phyloP scores from a whole-genome alignment of 2,888 invertebrate species.

The Mythimna lalbum region DNA sequence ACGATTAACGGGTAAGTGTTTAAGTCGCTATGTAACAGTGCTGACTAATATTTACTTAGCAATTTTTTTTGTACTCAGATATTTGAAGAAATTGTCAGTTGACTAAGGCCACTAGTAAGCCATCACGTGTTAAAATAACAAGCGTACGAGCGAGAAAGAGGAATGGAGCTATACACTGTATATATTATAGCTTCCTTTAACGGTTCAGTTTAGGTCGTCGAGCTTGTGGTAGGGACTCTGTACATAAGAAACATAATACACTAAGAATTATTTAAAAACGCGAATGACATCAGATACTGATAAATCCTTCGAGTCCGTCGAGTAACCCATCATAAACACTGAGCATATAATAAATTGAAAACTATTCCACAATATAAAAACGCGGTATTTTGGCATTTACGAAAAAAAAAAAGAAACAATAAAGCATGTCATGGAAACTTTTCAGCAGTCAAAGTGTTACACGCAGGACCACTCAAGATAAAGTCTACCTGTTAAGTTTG shows the following conservation, averaged over 20 bases:
- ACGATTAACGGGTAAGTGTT: too few species aligned
- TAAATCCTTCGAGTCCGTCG: neutral
- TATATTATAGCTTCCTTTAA: too few species aligned
- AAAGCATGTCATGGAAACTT: neutral
- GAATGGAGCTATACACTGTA: too few species aligned
- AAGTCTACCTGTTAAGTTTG: slow-evolving; percentile 9
- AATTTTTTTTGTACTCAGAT: too few species aligned
- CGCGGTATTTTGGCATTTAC: neutral
- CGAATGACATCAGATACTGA: neutral
- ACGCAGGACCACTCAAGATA: slow-evolving; percentile 7
- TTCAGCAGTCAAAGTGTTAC: slow-evolving; percentile 5
- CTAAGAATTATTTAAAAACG: neutral
- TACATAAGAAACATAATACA: neutral
- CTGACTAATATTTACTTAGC: too few species aligned
- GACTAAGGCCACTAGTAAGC: too few species aligned
- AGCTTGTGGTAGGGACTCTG: too few species aligned
- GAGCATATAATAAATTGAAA: neutral
- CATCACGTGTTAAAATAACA: too few species aligned
- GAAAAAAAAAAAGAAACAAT: neutral
- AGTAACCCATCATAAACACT: too few species aligned
- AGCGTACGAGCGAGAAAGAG: too few species aligned
- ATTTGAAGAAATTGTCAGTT: too few species aligned
- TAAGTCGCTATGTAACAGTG: neutral
- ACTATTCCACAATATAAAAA: neutral
- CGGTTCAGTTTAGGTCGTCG: too few species aligned